Percentiles rank a stretch among this genome's conserved stretches.
phyloP scores from a whole-genome alignment of 2,113 vertebrate genomes.

The Ammospiza caudacuta region DNA sequence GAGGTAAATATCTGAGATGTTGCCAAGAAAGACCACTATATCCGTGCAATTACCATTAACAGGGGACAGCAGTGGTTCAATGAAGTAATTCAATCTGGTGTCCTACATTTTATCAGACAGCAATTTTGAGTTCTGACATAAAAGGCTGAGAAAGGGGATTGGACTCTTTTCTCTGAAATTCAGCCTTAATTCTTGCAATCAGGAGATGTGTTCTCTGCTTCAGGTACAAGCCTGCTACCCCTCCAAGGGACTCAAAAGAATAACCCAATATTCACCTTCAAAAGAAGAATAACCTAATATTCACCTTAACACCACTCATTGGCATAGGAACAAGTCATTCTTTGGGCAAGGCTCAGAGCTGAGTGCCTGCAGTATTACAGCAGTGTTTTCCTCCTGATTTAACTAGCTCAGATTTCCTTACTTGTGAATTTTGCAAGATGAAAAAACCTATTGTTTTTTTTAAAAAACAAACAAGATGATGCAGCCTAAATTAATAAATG shows the following conservation, averaged over 20 bases:
- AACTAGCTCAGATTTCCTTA: background rate
- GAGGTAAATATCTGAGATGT: slow-evolving; percentile 88
- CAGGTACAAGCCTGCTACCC: background rate
- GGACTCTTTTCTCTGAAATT: slow-evolving; percentile 64
- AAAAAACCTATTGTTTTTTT: background rate
- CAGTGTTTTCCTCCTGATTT: background rate
- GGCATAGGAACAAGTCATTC: background rate
- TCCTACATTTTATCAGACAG: slow-evolving; percentile 85
- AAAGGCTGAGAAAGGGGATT: slow-evolving; percentile 69
- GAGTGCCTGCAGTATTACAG: background rate
- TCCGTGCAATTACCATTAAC: slow-evolving; percentile 86
- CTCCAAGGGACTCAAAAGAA: slow-evolving; percentile 20
- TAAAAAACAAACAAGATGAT: background rate
- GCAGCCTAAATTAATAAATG: background rate
- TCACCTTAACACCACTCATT: background rate
- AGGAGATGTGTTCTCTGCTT: slow-evolving; percentile 52
- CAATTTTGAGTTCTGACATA: slow-evolving; percentile 78
- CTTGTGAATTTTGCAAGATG: background rate
- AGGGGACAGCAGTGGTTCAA: slow-evolving; percentile 80
- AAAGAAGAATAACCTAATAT: slow-evolving; percentile 6
- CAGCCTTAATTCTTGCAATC: slow-evolving; percentile 65
- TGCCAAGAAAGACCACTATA: slow-evolving; percentile 80
- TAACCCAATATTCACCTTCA: background rate
- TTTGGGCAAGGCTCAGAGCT: background rate
- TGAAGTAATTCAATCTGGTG: slow-evolving; percentile 86